A percentile compares a stretch with the other conserved stretches of the same genome.
phyloP scores from a whole-genome alignment of 2,113 vertebrate genomes.

The Apistogramma diplotaenia region DNA sequence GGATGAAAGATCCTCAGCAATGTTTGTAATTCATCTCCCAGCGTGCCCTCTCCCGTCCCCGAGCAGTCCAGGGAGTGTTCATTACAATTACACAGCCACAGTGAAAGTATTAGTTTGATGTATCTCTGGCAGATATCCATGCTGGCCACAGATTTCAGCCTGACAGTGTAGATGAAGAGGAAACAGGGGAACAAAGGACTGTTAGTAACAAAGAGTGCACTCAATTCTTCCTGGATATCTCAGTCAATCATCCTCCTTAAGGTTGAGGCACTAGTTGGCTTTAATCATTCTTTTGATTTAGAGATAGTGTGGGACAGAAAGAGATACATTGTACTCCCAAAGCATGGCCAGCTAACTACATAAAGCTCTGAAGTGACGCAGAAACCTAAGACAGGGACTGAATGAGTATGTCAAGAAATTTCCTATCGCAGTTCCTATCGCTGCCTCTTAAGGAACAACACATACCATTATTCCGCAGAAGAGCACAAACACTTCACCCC shows the following conservation, averaged over 20 bases:
- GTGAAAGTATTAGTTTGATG: background rate
- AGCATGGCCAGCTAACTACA: slow-evolving; percentile 15
- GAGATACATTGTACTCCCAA: slow-evolving; percentile 39
- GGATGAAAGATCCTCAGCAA: slow-evolving; percentile 48
- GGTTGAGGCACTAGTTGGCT: slow-evolving; percentile 1
- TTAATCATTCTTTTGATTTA: slow-evolving; percentile 21
- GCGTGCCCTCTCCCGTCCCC: slow-evolving; percentile 36
- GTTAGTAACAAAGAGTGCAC: slow-evolving; percentile 7
- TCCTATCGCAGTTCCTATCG: slow-evolving; percentile 27
- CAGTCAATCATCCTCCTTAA: slow-evolving; percentile 17
- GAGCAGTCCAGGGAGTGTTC: slow-evolving; percentile 6
- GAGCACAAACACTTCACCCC: slow-evolving; percentile 42
- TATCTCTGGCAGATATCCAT: slow-evolving; percentile 23
- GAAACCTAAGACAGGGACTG: slow-evolving; percentile 39
- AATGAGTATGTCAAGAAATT: slow-evolving; percentile 40
- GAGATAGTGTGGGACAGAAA: slow-evolving; percentile 28
- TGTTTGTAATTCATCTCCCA: slow-evolving; percentile 58
- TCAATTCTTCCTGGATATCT: slow-evolving; percentile 17
- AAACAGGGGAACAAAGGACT: slow-evolving; percentile 10
- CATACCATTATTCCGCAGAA: slow-evolving; percentile 44
- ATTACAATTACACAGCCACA: slow-evolving; percentile 25
- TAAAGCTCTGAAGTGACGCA: slow-evolving; percentile 13
- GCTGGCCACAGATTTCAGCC: slow-evolving; percentile 1
- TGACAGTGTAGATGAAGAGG: background rate
- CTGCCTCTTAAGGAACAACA: slow-evolving; percentile 52